phyloP scores from a whole-genome alignment of 2,888 invertebrate genomes.

The Cenopis cana region DNA sequence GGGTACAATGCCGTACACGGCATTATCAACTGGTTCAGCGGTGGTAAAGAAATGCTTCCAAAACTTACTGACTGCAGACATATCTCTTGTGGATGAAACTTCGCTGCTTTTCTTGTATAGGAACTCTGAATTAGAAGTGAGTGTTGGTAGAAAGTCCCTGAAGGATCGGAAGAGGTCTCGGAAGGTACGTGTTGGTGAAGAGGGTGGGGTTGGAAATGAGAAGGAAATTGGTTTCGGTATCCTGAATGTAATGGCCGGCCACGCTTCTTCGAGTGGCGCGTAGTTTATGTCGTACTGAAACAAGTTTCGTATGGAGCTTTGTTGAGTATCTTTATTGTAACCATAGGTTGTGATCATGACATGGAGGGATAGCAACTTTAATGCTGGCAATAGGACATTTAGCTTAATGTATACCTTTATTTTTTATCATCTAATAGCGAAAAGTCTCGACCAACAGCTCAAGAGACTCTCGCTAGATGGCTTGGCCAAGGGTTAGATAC shows the following conservation, averaged over 20 bases:
- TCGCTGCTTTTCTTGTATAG: background rate
- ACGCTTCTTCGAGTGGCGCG: background rate
- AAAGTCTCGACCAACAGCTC: too few species aligned
- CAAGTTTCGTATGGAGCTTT: background rate
- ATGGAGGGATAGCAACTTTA: too few species aligned
- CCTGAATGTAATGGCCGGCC: background rate
- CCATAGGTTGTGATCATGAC: too few species aligned
- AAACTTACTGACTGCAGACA: background rate
- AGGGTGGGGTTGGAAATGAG: background rate
- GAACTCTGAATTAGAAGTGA: background rate
- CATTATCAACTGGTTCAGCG: background rate
- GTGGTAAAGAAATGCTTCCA: background rate
- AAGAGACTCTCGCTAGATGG: too few species aligned
- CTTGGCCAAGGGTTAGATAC: too few species aligned
- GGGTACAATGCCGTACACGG: background rate
- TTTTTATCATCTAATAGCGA: too few species aligned
- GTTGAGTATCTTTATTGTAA: too few species aligned
- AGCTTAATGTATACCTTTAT: too few species aligned
- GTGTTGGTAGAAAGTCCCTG: background rate
- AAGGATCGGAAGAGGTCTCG: background rate
- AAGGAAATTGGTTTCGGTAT: background rate
- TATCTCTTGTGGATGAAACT: background rate
- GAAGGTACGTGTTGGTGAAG: background rate
- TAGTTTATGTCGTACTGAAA: conserved; percentile 1
- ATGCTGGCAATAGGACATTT: too few species aligned